A percentile compares a stretch with the other conserved stretches of the same genome.
phyloP scores from a whole-genome alignment of 2,797 vertebrate species.

The Manis pentadactyla region DNA sequence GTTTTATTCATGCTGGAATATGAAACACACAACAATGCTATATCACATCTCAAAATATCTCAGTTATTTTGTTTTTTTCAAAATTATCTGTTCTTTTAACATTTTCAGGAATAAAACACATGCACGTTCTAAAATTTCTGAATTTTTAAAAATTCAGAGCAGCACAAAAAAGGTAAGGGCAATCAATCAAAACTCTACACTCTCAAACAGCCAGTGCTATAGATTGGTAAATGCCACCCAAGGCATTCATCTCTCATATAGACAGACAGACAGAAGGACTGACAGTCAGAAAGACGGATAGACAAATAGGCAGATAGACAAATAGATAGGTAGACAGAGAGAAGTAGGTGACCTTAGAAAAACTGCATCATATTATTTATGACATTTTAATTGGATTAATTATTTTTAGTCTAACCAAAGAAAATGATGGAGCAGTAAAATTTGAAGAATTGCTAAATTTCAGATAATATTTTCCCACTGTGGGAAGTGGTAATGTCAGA shows the following conservation, averaged over 20 bases:
- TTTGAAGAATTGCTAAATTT: not conserved
- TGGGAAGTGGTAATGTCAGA: not conserved
- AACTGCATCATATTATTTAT: not conserved
- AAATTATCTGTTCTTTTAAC: not conserved
- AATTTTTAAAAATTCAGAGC: constrained; percentile 28
- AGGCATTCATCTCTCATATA: not conserved
- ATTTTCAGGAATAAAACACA: not conserved
- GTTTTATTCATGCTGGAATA: not conserved
- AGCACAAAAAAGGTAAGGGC: not conserved
- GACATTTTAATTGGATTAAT: not conserved
- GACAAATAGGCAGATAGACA: not conserved
- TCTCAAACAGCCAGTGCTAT: not conserved
- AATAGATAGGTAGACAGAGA: not conserved
- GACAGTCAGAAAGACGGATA: not conserved
- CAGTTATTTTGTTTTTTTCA: not conserved
- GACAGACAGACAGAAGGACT: not conserved
- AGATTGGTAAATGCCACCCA: not conserved
- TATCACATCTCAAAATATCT: not conserved
- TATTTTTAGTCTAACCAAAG: constrained; percentile 13
- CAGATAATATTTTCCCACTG: not conserved
- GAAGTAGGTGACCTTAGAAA: not conserved
- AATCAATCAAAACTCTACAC: not conserved
- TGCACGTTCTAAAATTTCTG: not conserved
- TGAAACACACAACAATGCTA: not conserved
- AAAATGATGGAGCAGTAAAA: not conserved